A percentile compares a stretch with the other conserved stretches of the same genome.
phyloP scores from a whole-genome alignment of 1,140 invertebrate species.

The Aphelinus certus region DNA sequence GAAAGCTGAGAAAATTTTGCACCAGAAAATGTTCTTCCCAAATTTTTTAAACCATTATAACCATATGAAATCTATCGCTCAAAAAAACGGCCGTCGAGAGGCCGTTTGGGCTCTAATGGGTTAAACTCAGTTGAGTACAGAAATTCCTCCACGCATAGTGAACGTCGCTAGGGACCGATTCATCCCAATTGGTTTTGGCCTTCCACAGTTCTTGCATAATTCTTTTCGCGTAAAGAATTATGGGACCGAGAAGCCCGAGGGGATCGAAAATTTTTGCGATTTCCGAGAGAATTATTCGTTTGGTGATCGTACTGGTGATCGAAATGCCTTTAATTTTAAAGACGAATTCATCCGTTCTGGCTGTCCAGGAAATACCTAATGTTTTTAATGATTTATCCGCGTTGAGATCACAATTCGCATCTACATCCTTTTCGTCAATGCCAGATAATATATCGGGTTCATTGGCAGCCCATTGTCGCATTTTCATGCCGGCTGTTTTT shows the following conservation, averaged over 20 bases:
- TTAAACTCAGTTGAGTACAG: constrained; percentile 68
- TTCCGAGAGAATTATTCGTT: constrained; percentile 6
- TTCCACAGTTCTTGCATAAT: constrained; percentile 33
- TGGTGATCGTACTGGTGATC: background rate
- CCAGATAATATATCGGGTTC: background rate
- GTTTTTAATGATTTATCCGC: background rate
- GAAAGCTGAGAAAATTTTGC: too few relatives aligned
- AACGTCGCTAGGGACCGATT: constrained; percentile 49
- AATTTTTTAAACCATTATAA: too few relatives aligned
- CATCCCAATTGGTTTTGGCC: constrained; percentile 39
- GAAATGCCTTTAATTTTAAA: background rate
- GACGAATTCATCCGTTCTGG: background rate
- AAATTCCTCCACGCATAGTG: constrained; percentile 69
- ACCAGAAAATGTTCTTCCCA: too few relatives aligned
- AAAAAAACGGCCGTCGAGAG: too few relatives aligned
- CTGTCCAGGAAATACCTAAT: background rate
- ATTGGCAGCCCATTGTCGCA: background rate
- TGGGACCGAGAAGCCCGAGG: constrained; percentile 21
- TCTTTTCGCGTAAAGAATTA: constrained; percentile 23
- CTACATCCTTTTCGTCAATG: background rate
- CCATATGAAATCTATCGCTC: too few relatives aligned
- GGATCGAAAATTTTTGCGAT: constrained; percentile 35
- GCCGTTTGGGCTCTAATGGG: too few relatives aligned
- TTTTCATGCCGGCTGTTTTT: constrained; percentile 44
- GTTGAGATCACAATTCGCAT: background rate